Evolutionary conservation across 1,140 invertebrate genomes (phyloP).

Genomic region (Brachionus angularis): DNA sequence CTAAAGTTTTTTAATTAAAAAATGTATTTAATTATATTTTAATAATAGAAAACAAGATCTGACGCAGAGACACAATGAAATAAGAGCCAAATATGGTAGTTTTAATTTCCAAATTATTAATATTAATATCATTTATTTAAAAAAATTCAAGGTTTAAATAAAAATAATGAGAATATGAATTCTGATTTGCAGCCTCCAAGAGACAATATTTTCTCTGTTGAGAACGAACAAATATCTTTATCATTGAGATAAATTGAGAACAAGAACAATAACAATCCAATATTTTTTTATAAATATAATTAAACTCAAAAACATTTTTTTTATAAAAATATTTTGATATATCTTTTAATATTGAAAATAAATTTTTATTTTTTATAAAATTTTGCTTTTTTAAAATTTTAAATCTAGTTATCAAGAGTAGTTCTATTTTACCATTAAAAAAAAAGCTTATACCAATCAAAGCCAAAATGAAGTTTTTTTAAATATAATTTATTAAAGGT

Average conservation of each 20-base stretch:
- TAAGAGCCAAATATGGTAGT: conserved; percentile 41
- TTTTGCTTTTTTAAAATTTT: too few species aligned
- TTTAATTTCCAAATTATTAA: neutral
- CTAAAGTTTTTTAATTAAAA: neutral
- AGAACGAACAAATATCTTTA: conserved; percentile 24
- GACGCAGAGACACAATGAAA: conserved; percentile 29
- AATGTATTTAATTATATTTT: neutral
- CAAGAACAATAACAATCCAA: too few species aligned
- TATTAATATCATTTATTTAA: neutral
- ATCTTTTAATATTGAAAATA: too few species aligned
- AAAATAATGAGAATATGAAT: too few species aligned
- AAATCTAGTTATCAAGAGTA: too few species aligned
- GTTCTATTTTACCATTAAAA: too few species aligned
- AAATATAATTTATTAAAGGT: too few species aligned
- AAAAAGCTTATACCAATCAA: too few species aligned
- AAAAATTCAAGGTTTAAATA: neutral
- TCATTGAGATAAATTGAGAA: conserved; percentile 6
- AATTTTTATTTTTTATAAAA: too few species aligned
- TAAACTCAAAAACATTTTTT: neutral
- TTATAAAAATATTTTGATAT: neutral
- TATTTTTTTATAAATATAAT: neutral
- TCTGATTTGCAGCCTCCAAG: neutral
- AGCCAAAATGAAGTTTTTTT: too few species aligned
- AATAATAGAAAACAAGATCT: conserved; percentile 24
- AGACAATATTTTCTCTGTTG: conserved; percentile 31